Evolutionary conservation across 1,140 invertebrate genomes (phyloP), one percentile per base, ranked within the genome.

Genomic region (Tigriopus japonicus): DNA sequence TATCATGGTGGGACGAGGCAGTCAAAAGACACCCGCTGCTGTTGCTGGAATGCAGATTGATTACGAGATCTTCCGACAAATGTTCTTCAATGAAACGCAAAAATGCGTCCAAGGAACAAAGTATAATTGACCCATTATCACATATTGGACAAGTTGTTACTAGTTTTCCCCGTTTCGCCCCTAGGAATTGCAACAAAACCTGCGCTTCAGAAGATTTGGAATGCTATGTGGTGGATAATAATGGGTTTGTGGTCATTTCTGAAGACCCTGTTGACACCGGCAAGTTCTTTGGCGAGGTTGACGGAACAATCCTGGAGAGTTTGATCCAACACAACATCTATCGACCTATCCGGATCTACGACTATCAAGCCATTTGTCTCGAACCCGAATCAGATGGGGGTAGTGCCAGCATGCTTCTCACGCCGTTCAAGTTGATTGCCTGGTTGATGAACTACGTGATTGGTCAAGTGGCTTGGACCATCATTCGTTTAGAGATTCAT

Each of bases 271-370:
- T 85, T 54, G 83, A 91, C 67, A 87, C 86, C 3, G 86, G 86
- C 12, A 77, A 82, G 59, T 94, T 93, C 71, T 93, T 93, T 67
- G 89, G 89, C 0, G 86, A 92, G 69, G 84, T 92, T 51, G 88
- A 94, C 69, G 87, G 87, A n/a, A 90, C 87, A 1, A 87, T 94
- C 52, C 91, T 93, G 85, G 86, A 92, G 69, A 88, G 86, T 0
- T 71, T 94, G 24, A 86, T 93, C 0, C 85, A 91, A 68, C 85
- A 89, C 67, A 79, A 82, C 60, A 90, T 93, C 63, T 94, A 89
- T 70, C 85, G 81, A 66, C 85, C 85, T 72, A 80, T 91, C 0
- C 79, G 81, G 0, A 80, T 91, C 0, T 84, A 84, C 64, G 87
- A 94, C 69, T 88, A 91, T 71, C 89, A 93, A 71, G 88, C 86